Percentiles rank a stretch among this genome's conserved stretches.
Evolutionary conservation across 2,888 invertebrate species (phyloP).

Genomic region (Saturnia pavonia): DNA sequence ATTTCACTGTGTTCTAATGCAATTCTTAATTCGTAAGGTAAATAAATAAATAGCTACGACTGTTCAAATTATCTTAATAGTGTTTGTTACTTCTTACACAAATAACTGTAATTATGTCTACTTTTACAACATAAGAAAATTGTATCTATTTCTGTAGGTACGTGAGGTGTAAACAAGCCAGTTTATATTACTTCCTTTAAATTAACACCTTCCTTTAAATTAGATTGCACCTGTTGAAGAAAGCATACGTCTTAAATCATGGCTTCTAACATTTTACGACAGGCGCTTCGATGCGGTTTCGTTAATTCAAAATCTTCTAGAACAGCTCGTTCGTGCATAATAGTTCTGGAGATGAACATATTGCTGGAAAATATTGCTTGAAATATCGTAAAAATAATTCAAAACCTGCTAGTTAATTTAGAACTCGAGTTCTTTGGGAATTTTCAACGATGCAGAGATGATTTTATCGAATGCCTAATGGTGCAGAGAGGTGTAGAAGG

Average conservation of each 20-base stretch:
- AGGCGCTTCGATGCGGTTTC: background rate
- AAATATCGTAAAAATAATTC: background rate
- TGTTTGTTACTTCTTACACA: constrained; percentile 1
- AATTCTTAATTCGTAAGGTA: constrained; percentile 5
- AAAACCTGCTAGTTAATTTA: background rate
- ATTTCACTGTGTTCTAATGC: constrained; percentile 29
- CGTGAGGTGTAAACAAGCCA: background rate
- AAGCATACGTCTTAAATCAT: background rate
- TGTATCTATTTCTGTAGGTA: background rate
- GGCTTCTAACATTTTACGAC: background rate
- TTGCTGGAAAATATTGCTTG: background rate
- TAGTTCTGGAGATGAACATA: background rate
- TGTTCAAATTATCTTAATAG: constrained; percentile 19
- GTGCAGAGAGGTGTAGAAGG: background rate
- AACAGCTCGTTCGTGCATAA: background rate
- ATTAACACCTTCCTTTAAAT: background rate
- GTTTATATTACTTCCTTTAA: constrained; percentile 6
- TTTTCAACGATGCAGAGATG: background rate
- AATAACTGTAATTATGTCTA: background rate
- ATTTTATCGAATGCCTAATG: background rate
- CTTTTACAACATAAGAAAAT: background rate
- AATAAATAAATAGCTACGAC: constrained; percentile 17
- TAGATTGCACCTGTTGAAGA: background rate
- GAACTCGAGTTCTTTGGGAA: background rate
- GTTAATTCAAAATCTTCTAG: background rate